Evolutionary conservation across 2,113 vertebrate genomes (phyloP).

Genomic region (Rhodinocichla rosea): DNA sequence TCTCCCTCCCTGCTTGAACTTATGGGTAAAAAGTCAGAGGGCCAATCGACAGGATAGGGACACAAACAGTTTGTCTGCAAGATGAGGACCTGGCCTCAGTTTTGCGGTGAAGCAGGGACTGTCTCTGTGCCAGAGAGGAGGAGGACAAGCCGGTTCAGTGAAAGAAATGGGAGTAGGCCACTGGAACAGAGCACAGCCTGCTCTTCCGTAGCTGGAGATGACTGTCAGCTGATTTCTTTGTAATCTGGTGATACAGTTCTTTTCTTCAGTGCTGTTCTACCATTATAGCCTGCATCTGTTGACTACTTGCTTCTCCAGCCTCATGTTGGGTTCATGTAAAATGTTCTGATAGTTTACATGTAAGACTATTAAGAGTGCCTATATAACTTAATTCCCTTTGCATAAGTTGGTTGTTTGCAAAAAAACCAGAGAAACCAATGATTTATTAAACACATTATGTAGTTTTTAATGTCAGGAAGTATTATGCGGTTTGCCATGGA

Average conservation of each 20-base stretch:
- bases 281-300: not conserved
- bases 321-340: not conserved
- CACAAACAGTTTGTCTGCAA: not conserved
- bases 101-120: not conserved
- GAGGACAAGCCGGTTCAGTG: not conserved
- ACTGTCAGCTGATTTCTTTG: not conserved
- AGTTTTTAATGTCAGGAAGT: not conserved
- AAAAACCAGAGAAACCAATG: not conserved
- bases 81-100: not conserved
- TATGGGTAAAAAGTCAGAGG: not conserved
- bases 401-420: not conserved
- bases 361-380: not conserved
- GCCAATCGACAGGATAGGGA: accelerated
- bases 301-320: not conserved
- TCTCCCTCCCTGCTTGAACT: not conserved
- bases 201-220: not conserved
- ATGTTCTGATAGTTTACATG: not conserved
- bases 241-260: not conserved
- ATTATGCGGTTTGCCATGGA: not conserved
- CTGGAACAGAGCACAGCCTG: not conserved
- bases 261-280: not conserved
- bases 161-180: not conserved
- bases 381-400: not conserved
- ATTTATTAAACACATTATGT: not conserved
- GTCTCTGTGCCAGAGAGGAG: accelerated